Evolutionary conservation across 2,888 invertebrate species (phyloP).

Genomic region (Drosophila cognata): DNA sequence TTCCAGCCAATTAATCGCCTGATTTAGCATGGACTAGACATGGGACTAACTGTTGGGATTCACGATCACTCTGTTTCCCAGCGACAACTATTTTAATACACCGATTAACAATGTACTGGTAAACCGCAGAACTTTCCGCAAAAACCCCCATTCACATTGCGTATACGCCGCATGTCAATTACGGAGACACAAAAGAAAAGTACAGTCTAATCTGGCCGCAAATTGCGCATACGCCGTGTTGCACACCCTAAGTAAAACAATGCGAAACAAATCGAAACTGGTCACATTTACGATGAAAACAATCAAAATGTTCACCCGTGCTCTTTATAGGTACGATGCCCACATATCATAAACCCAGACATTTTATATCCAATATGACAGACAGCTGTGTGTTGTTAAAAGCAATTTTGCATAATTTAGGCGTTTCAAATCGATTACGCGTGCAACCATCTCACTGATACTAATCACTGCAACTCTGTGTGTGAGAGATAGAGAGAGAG

Average conservation of each 20-base stretch:
- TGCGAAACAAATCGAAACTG: constrained; percentile 35
- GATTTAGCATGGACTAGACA: constrained; percentile 36
- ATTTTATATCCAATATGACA: constrained; percentile 28
- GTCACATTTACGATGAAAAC: constrained; percentile 43
- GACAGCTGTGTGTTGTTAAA: constrained; percentile 42
- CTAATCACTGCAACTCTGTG: background rate
- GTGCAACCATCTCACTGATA: constrained; percentile 37
- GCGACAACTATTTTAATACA: constrained; percentile 25
- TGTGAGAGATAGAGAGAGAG: background rate
- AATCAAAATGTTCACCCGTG: constrained; percentile 40
- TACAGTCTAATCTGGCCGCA: background rate
- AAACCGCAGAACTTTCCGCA: constrained; percentile 53
- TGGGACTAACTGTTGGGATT: constrained; percentile 48
- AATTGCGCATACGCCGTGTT: constrained; percentile 54
- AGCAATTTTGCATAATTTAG: constrained; percentile 62
- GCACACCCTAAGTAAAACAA: constrained; percentile 10
- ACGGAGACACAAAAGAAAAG: constrained; percentile 11
- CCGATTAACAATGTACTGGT: constrained; percentile 22
- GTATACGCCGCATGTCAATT: constrained; percentile 34
- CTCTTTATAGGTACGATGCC: constrained; percentile 39
- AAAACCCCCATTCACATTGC: constrained; percentile 29
- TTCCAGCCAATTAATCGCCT: constrained; percentile 61
- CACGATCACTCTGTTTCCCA: constrained; percentile 27
- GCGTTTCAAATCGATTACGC: constrained; percentile 66
- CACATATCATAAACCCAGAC: constrained; percentile 37